phyloP scores from a whole-genome alignment of 1,140 invertebrate genomes.

The Rhopalosiphum maidis region DNA sequence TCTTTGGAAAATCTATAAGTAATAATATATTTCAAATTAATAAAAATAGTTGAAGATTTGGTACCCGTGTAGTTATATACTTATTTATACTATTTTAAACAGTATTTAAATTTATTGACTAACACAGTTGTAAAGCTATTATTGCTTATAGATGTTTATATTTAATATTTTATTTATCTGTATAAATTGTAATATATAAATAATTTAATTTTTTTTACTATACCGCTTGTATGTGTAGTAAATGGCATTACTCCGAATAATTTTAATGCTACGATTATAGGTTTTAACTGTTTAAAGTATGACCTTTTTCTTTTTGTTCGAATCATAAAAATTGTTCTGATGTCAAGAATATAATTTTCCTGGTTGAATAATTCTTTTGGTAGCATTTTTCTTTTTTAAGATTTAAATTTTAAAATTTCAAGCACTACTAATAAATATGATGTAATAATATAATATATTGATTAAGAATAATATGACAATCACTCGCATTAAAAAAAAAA shows the following conservation, averaged over 20 bases:
- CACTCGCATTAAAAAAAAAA: background rate
- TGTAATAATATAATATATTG: background rate
- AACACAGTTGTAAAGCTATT: background rate
- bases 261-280: background rate
- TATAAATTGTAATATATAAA: background rate
- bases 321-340: background rate
- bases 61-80: background rate
- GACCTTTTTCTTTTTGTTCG: background rate
- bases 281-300: slow-evolving; percentile 17
- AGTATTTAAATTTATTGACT: background rate
- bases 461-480: background rate
- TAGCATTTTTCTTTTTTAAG: background rate
- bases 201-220: background rate
- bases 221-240: background rate
- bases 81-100: background rate
- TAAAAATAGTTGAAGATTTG: background rate
- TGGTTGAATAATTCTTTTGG: background rate
- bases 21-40: background rate
- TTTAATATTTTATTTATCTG: background rate
- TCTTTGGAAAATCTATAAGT: background rate
- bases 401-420: background rate
- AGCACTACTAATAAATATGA: background rate
- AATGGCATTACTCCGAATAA: slow-evolving; percentile 24
- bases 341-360: background rate
- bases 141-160: background rate